A percentile compares a stretch with the other conserved stretches of the same genome.
phyloP scores from a whole-genome alignment of 1,140 invertebrate genomes.

The Choristoneura fumiferana region DNA sequence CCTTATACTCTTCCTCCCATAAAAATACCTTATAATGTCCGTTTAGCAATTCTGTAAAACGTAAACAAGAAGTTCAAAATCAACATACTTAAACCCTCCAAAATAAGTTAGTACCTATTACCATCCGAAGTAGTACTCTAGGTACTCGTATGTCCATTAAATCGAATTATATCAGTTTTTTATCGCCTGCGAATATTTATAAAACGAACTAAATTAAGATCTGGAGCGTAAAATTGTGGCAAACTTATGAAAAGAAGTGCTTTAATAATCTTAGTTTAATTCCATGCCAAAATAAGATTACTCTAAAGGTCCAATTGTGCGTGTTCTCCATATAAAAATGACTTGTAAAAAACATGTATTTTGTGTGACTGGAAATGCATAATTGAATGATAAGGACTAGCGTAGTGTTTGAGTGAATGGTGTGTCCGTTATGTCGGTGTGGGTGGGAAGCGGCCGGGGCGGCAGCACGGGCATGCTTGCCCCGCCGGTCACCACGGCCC shows the following conservation, averaged over 20 bases:
- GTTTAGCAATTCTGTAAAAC: slow-evolving; percentile 14
- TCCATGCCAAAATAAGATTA: not conserved
- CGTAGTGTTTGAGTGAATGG: slow-evolving; percentile 51
- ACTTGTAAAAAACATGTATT: not conserved
- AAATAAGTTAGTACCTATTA: not conserved
- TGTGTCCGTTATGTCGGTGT: slow-evolving; percentile 67
- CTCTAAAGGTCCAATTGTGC: not conserved
- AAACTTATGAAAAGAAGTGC: slow-evolving; percentile 4
- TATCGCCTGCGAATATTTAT: not conserved
- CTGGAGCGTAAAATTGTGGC: not conserved
- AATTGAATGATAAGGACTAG: not conserved
- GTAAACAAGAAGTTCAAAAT: not conserved
- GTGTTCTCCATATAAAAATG: not conserved
- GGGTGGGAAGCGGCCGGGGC: slow-evolving; percentile 64
- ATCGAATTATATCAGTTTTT: slow-evolving; percentile 1
- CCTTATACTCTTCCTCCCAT: slow-evolving; percentile 56
- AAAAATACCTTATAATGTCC: slow-evolving; percentile 19
- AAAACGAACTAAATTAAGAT: not conserved
- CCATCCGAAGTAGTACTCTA: not conserved
- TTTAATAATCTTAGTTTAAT: slow-evolving; percentile 7
- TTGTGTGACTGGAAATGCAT: too few species aligned
- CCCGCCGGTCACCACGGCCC: slow-evolving; percentile 53
- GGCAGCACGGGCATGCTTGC: slow-evolving; percentile 50
- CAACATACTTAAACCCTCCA: slow-evolving; percentile 3
- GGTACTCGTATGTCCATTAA: not conserved